These are phyloP conservation scores for Hydriomena furcata DNA, from an alignment of 2,888 invertebrate species.

Conservation along the genomic window DNA sequence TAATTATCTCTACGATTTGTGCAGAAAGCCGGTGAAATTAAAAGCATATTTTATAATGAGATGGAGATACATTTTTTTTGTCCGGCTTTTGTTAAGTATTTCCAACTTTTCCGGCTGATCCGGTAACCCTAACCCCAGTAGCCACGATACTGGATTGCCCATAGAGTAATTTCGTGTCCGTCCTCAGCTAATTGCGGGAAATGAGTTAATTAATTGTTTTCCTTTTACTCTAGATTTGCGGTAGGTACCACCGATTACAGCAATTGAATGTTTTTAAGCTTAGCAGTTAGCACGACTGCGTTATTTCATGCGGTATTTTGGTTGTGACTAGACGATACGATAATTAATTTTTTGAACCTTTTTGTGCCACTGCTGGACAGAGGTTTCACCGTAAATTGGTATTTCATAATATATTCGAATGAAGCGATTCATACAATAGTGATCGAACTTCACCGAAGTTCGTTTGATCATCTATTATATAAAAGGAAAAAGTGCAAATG, in stretches of 20 bases:
- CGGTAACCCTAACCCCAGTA: constrained; percentile 13
- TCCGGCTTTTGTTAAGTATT: neutral
- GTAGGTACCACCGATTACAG: constrained; percentile 42
- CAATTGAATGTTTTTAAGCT: constrained; percentile 23
- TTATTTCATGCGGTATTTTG: constrained; percentile 8
- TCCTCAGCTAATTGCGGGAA: constrained; percentile 74
- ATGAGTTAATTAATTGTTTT: constrained; percentile 77
- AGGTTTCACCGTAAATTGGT: too few species aligned
- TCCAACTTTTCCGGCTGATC: constrained; percentile 1
- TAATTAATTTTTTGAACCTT: too few species aligned
- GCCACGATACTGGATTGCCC: constrained; percentile 50
- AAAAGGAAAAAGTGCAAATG: too few species aligned
- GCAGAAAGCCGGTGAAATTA: neutral
- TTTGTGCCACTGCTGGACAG: too few species aligned
- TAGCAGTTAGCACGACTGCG: constrained; percentile 10
- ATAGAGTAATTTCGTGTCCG: constrained; percentile 71
- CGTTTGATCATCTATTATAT: too few species aligned
- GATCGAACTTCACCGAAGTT: too few species aligned
- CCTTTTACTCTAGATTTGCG: constrained; percentile 66
- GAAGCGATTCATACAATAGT: too few species aligned
- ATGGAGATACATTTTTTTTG: neutral
- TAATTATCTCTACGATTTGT: neutral
- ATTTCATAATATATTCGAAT: too few species aligned
- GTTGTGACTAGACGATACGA: neutral
- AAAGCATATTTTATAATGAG: too few species aligned